Conservation (phyloP, 1,140 invertebrate genomes). For the Monomorium pharaonis region DNA sequence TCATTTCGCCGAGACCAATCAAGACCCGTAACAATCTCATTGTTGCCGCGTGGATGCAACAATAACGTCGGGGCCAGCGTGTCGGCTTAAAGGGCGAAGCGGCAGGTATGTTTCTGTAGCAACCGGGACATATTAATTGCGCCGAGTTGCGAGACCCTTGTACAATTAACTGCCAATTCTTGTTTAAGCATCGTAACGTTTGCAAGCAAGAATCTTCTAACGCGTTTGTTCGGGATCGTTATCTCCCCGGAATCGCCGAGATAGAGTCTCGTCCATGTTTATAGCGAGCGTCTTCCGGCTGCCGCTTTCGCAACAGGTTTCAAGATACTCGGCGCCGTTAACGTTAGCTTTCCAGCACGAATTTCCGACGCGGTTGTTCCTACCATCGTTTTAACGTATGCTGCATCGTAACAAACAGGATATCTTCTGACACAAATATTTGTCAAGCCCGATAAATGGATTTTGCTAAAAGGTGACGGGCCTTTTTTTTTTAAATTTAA, state of each 20-base stretch:
- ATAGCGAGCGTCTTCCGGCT: background rate
- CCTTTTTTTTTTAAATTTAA: background rate
- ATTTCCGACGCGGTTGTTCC: constrained; percentile 21
- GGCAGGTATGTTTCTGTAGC: background rate
- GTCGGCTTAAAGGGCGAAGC: background rate
- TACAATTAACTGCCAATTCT: background rate
- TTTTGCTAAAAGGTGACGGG: background rate
- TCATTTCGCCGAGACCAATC: background rate
- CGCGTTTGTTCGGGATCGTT: background rate
- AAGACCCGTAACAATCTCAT: background rate
- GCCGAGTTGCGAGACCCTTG: background rate
- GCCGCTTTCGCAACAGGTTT: constrained; percentile 40
- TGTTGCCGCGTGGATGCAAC: background rate
- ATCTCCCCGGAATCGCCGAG: background rate
- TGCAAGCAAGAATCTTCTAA: background rate
- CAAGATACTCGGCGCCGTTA: constrained; percentile 7
- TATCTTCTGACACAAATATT: background rate
- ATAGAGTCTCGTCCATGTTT: background rate
- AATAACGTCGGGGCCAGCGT: background rate
- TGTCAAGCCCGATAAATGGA: background rate
- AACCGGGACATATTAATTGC: background rate
- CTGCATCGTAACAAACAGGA: background rate
- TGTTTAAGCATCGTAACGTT: background rate
- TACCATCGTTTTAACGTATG: background rate
- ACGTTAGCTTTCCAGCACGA: constrained; percentile 9